Percentiles rank a stretch among this genome's conserved stretches.
Conservation (phyloP, 1,140 invertebrate species). For the Probaryconus sp. region DNA sequence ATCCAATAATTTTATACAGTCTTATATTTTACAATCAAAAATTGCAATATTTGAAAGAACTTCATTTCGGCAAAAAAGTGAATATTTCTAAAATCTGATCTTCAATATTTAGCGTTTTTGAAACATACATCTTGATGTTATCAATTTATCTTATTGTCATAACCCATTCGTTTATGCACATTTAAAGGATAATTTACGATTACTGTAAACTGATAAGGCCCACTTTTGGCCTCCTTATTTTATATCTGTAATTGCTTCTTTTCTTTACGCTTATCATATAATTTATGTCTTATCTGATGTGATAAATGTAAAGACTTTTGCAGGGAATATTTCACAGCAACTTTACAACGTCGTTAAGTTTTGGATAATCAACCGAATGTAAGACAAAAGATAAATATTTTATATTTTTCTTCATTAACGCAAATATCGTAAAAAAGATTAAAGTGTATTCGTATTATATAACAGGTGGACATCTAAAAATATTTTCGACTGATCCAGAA, state of each 20-base stretch:
- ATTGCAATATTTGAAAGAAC: no score
- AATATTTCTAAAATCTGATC: no score
- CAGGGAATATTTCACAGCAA: constrained; percentile 32
- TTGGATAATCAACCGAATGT: constrained; percentile 17
- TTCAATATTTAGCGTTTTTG: no score
- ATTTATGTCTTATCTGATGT: constrained; percentile 51
- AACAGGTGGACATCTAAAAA: constrained; percentile 13
- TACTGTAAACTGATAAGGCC: constrained; percentile 39
- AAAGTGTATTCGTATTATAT: constrained; percentile 17
- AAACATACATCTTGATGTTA: constrained; percentile 19
- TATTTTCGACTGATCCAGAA: no score
- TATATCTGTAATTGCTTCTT: constrained; percentile 35
- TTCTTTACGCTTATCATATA: constrained; percentile 51
- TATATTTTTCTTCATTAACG: constrained; percentile 31
- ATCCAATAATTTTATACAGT: no score
- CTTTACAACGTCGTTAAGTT: constrained; percentile 53
- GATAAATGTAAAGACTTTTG: constrained; percentile 46
- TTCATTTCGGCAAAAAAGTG: no score
- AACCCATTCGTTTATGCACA: constrained; percentile 8
- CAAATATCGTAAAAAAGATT: constrained; percentile 37
- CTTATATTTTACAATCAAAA: no score
- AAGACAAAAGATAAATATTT: constrained; percentile 24
- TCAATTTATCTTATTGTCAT: constrained; percentile 31
- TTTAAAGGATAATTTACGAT: constrained; percentile 54
- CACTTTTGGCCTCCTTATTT: constrained; percentile 20